These are phyloP conservation scores for Sebastes variabilis DNA, from an alignment of 2,797 vertebrate genomes.

Conservation along the genomic window DNA sequence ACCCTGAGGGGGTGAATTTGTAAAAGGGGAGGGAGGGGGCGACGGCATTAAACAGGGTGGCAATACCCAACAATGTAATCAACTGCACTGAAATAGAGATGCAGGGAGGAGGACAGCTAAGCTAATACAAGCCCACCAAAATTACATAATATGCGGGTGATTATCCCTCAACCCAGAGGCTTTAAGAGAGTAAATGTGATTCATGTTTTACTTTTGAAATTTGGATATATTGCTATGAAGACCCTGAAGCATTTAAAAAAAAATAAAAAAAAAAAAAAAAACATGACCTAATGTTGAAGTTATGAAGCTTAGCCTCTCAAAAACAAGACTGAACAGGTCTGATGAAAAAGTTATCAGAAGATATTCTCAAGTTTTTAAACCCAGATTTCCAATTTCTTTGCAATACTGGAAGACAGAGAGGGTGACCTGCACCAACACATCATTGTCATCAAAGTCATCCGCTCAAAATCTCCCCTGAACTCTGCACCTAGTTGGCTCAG, in stretches of 20 bases:
- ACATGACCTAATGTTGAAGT: constrained; percentile 31
- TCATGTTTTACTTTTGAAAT: constrained; percentile 28
- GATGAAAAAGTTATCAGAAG: constrained; percentile 22
- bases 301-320: constrained; percentile 37
- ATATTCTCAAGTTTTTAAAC: constrained; percentile 3
- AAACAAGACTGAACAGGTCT: constrained; percentile 65
- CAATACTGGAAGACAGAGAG: neutral
- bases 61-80: constrained; percentile 63
- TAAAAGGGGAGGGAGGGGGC: constrained; percentile 10
- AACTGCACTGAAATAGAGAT: constrained; percentile 62
- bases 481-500: neutral
- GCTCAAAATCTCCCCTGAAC: neutral
- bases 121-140: constrained; percentile 46
- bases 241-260: neutral
- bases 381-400: neutral
- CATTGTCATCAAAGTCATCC: neutral
- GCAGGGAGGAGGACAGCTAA: constrained; percentile 23
- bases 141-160: constrained; percentile 57
- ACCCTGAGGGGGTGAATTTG: constrained; percentile 26
- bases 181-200: constrained; percentile 20
- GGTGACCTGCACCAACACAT: neutral
- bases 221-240: constrained; percentile 7
- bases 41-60: constrained; percentile 33
- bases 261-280: too few species aligned
- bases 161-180: constrained; percentile 47